Evolutionary conservation across 2,888 invertebrate genomes (phyloP), one percentile per base, ranked within the genome.

Genomic region (Rhimphoctona megacephalus): DNA sequence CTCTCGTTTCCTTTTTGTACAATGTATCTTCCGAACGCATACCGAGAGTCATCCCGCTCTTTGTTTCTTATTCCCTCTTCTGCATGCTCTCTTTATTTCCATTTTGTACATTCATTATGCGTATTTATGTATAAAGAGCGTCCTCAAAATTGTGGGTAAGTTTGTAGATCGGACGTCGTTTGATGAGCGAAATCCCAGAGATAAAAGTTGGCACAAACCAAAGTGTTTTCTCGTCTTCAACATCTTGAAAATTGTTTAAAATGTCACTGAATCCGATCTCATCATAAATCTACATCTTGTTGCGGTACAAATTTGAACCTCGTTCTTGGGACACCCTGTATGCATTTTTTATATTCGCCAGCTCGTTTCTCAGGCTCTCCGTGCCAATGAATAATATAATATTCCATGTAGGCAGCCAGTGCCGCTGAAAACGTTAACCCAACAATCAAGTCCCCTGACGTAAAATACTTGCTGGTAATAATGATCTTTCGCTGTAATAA

Each of bases 371-470:
- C 46, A 22, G 57, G 43, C 30, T 52, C 14, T 52, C 87, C 81
- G 66, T 19, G 87, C 83, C 69, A 70, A 52, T 88, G 88, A 90
- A 90, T 90, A 89, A 92, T 90, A 89, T 88, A 90, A 64, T 77
- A 66, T 64, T 17, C 19, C 82, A 80, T 69, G 30, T 74, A 67
- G 83, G 86, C 83, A 87, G 89, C 88, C 88, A 67, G 19, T 54
- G 22, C 39, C 1, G 22, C 52, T 86, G 89, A 90, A 89, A 89
- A 89, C 88, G 89, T 86, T 89, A 82, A 85, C 89, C 85, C 85
- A 89, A 88, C 89, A 90, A 90, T 66, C 85, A 86, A 80, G 88
- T 84, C 86, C 81, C 79, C 78, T 76, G 73, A 85, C 79, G 67
- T 54, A 81, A 85, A 81, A 74, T 69, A n/a, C 30, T 84, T 70